phyloP scores from a whole-genome alignment of 1,140 invertebrate genomes.

The Heliconius eleuchia region DNA sequence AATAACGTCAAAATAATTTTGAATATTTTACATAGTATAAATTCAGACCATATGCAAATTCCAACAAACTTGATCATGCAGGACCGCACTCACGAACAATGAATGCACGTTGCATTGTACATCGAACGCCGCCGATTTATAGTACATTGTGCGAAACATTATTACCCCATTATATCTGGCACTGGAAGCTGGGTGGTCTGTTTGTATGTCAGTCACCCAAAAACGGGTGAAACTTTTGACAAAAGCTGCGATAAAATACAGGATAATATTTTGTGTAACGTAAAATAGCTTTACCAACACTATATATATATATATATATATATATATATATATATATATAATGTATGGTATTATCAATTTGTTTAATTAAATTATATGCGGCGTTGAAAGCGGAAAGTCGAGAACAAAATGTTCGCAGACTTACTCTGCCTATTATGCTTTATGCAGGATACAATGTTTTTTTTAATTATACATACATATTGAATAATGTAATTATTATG shows the following conservation, averaged over 20 bases:
- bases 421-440: too few species aligned
- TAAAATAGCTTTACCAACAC: too few species aligned
- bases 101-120: not conserved
- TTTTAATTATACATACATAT: too few species aligned
- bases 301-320: too few species aligned
- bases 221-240: not conserved
- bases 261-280: not conserved
- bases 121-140: not conserved
- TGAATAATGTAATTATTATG: too few species aligned
- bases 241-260: not conserved
- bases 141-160: slow-evolving; percentile 5
- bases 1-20: too few species aligned
- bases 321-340: too few species aligned
- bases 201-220: not conserved
- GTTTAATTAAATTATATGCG: too few species aligned
- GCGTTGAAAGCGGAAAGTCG: too few species aligned
- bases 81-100: not conserved
- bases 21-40: not conserved
- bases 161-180: not conserved
- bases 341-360: too few species aligned
- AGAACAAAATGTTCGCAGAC: too few species aligned
- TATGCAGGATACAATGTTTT: too few species aligned
- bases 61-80: not conserved
- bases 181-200: not conserved
- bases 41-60: slow-evolving; percentile 3